Percentiles rank a stretch among this genome's conserved stretches.
Evolutionary conservation across 2,888 invertebrate genomes (phyloP).

Genomic region (Erynnis tages): DNA sequence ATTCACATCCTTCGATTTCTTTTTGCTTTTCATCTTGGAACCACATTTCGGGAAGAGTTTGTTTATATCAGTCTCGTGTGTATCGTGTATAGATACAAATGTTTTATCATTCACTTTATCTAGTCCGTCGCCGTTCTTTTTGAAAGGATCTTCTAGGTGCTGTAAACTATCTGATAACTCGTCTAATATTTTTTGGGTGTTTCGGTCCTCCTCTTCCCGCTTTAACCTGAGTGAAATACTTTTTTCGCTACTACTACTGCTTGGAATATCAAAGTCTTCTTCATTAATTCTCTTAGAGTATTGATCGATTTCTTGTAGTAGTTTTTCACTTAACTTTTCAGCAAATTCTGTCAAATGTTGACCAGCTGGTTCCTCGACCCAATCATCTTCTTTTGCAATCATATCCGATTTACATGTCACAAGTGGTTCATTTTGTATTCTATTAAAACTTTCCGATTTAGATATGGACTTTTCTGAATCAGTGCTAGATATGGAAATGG

Average conservation of each 20-base stretch:
- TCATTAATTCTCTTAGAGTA: constrained; percentile 78
- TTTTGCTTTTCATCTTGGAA: constrained; percentile 76
- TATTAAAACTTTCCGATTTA: constrained; percentile 77
- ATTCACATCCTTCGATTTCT: constrained; percentile 72
- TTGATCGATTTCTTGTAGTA: constrained; percentile 89
- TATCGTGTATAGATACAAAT: constrained; percentile 79
- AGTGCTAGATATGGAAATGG: constrained; percentile 74
- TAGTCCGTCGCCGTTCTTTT: constrained; percentile 81
- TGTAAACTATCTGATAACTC: constrained; percentile 76
- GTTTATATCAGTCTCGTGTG: constrained; percentile 70
- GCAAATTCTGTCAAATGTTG: constrained; percentile 90
- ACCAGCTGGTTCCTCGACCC: constrained; percentile 79
- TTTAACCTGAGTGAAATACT: constrained; percentile 76
- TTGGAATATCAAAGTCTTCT: constrained; percentile 76
- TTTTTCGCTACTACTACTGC: constrained; percentile 76
- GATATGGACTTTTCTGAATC: constrained; percentile 78
- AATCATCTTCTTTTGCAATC: constrained; percentile 74
- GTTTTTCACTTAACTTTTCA: constrained; percentile 90
- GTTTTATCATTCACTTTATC: constrained; percentile 83
- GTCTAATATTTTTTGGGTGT: constrained; percentile 73
- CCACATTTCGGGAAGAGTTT: constrained; percentile 75
- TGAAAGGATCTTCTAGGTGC: constrained; percentile 83
- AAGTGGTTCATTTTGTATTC: constrained; percentile 75
- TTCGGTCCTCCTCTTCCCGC: constrained; percentile 72
- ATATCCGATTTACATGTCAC: constrained; percentile 77